Conservation (phyloP, 1,140 invertebrate genomes). For the Melipona quadrifasciata region DNA sequence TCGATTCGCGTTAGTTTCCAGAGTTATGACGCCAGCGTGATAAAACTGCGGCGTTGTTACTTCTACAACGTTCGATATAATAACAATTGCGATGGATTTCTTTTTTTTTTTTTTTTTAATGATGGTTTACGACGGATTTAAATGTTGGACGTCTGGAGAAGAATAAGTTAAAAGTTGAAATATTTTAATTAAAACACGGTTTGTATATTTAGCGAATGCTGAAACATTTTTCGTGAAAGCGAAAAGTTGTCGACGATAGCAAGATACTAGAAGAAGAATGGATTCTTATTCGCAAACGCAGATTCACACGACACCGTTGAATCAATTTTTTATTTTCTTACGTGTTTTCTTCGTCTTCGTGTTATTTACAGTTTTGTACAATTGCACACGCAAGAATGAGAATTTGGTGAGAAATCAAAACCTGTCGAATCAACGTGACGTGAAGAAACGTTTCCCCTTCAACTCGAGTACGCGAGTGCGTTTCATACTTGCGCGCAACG, state of each 20-base stretch:
- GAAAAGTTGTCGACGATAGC: conserved; percentile 6
- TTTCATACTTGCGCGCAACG: too few relatives aligned
- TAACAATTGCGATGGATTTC: not conserved
- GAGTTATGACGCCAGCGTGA: not conserved
- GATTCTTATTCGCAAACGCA: conserved; percentile 13
- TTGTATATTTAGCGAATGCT: not conserved
- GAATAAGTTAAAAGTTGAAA: too few relatives aligned
- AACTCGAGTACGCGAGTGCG: not conserved
- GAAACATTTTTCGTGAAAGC: not conserved
- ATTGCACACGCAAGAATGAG: not conserved
- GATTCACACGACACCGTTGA: not conserved
- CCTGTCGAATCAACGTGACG: not conserved
- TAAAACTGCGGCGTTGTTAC: not conserved
- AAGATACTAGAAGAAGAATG: conserved; percentile 11
- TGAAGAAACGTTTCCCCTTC: not conserved
- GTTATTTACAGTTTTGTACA: not conserved
- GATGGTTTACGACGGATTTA: too few relatives aligned
- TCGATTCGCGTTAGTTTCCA: not conserved
- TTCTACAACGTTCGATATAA: not conserved
- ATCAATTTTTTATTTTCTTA: too few relatives aligned
- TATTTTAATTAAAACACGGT: too few relatives aligned
- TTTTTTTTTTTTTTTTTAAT: too few relatives aligned
- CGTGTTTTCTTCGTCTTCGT: too few relatives aligned
- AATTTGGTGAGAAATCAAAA: not conserved
- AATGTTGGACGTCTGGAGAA: too few relatives aligned